Percentiles rank a stretch among this genome's conserved stretches.
Conservation (phyloP, 1,140 invertebrate genomes). For the Temnothorax nylanderi region DNA sequence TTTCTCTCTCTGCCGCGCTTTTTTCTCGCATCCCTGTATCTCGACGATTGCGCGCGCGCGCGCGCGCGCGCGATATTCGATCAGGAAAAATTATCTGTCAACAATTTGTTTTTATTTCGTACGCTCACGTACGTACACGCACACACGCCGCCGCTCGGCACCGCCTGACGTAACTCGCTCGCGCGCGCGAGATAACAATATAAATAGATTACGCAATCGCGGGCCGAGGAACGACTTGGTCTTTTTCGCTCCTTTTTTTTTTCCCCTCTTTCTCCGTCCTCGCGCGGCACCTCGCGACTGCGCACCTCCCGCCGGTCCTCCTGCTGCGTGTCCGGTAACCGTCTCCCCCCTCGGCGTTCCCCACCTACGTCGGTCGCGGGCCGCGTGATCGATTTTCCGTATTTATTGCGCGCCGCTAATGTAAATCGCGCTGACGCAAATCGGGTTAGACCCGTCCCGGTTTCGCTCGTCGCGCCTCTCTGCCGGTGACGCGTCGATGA, state of each 20-base stretch:
- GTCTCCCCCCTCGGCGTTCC: background rate
- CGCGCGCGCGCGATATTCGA: background rate
- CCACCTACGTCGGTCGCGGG: conserved; percentile 26
- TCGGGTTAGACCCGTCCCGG: conserved; percentile 28
- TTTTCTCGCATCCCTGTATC: background rate
- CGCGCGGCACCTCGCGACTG: conserved; percentile 25
- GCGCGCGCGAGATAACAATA: conserved; percentile 75
- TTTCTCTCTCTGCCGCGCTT: background rate
- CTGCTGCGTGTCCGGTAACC: conserved; percentile 8
- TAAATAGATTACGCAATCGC: conserved; percentile 83
- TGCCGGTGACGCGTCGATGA: background rate
- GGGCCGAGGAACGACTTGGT: conserved; percentile 55
- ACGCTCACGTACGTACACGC: background rate
- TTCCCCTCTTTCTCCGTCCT: background rate
- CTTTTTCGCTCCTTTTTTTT: background rate
- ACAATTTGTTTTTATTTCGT: conserved; percentile 70
- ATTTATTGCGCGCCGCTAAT: conserved; percentile 67
- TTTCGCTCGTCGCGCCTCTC: background rate
- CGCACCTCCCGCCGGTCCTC: background rate
- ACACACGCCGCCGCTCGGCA: conserved; percentile 52
- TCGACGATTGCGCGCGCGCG: too few species aligned
- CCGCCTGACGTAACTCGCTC: conserved; percentile 67
- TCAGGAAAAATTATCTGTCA: conserved; percentile 70
- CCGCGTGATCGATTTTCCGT: conserved; percentile 75
- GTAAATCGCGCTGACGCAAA: conserved; percentile 59